Percentiles rank a stretch among this genome's conserved stretches.
These are phyloP conservation scores for Sinocyclocheilus anshuiensis DNA, from an alignment of 2,113 vertebrate species.

Conservation along the genomic window DNA sequence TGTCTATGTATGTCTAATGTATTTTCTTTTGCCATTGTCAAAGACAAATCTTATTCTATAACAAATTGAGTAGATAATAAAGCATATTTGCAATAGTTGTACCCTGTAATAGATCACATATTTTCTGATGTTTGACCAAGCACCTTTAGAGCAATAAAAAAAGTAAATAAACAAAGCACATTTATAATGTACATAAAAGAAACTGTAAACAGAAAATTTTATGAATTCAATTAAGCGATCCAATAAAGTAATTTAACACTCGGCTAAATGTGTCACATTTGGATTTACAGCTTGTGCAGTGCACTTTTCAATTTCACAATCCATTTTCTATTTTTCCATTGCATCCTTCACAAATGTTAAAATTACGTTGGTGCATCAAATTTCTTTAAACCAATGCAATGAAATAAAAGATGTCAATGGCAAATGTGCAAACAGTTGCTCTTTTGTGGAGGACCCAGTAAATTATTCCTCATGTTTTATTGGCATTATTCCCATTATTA, in stretches of 20 bases:
- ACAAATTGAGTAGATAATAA: background rate
- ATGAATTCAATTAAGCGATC: background rate
- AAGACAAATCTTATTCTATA: background rate
- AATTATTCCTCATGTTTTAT: conserved; percentile 89
- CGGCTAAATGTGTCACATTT: background rate
- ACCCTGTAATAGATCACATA: background rate
- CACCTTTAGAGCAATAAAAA: background rate
- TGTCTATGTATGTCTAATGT: background rate
- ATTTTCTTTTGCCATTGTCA: background rate
- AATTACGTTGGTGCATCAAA: conserved; percentile 9
- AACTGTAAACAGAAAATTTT: background rate
- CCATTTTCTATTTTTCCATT: background rate
- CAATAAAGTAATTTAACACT: background rate
- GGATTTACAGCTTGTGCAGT: background rate
- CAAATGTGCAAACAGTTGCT: conserved; percentile 88
- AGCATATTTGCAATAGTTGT: background rate
- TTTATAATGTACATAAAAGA: background rate
- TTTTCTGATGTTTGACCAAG: background rate
- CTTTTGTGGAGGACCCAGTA: conserved; percentile 85
- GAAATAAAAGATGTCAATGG: conserved; percentile 83
- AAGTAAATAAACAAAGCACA: background rate
- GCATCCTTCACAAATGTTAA: background rate
- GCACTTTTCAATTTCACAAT: background rate
- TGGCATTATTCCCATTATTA: conserved; percentile 77
- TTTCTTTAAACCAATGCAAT: conserved; percentile 72